Evolutionary conservation across 2,888 invertebrate species (phyloP), one percentile per base, ranked within the genome.

Genomic region (Drosophila prostipennis): DNA sequence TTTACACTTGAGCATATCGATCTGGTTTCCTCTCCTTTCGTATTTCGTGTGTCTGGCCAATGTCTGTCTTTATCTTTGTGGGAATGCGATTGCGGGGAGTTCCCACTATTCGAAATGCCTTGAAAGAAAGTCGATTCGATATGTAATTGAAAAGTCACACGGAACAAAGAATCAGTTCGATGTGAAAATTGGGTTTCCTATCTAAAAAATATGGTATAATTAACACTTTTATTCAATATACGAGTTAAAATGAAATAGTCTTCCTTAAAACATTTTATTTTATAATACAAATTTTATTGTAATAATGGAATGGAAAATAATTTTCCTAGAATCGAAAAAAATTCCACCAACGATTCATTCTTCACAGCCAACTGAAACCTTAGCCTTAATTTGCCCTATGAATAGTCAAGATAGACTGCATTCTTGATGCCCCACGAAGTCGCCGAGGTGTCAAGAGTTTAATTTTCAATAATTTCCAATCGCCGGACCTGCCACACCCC

Each of bases 1-100:
- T 72, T 29, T 19, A 73, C 81, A 82, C 81, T 82, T 84, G 85
- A 82, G 74, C 48, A n/a, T 37, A 39, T 40, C 39, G 70, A 34
- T 54, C 52, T 64, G 52, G 43, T 29, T 37, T 40, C 7, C 1
- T 7, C 29, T 29, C 29, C 1, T 29, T 29, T 40, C 14, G n/a
- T 26, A 19, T 40, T 16, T 19, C 6, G 34, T 37, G 26, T 16
- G 63, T 71, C 73, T 72, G 63, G 64, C 64, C 63, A 55, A 55
- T 72, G 63, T 71, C 63, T 71, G 55, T 32, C 53, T 51, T 42
- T 72, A 49, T 48, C 54, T 68, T 14, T 40, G 51, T 70, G 57
- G 51, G 51, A 56, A 56, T 56, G 39, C 48, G 11, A 40, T 68
- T 69, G 14, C 49, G 29, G 70, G 57, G 57, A 70, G 70, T 70